Evolutionary conservation across 2,888 invertebrate species (phyloP).

Genomic region (Thumatha senex): DNA sequence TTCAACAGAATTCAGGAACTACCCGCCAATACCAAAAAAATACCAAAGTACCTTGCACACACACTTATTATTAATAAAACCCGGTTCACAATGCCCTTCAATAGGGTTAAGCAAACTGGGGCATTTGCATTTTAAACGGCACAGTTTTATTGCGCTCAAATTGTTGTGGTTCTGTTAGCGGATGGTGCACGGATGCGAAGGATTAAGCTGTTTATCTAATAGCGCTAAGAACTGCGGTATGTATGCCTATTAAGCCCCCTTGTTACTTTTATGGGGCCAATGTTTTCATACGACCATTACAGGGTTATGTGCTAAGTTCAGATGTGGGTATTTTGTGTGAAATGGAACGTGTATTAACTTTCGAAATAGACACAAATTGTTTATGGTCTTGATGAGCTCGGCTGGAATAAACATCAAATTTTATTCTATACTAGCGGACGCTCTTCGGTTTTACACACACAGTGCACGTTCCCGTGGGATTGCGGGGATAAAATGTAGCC

Average conservation of each 20-base stretch:
- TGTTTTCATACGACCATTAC: constrained; percentile 11
- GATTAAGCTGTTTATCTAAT: constrained; percentile 40
- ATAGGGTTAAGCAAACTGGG: constrained; percentile 27
- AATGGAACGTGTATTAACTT: background rate
- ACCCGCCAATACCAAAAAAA: too few species aligned
- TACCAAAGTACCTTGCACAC: background rate
- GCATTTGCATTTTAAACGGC: constrained; percentile 53
- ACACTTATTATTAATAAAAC: background rate
- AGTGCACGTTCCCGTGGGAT: too few species aligned
- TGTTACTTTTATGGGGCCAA: constrained; percentile 27
- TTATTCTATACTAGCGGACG: too few species aligned
- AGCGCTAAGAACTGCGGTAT: constrained; percentile 22
- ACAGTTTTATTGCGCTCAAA: constrained; percentile 40
- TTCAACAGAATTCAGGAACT: too few species aligned
- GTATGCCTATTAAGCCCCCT: constrained; percentile 21
- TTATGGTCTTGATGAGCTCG: too few species aligned
- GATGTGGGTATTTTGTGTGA: constrained; percentile 3
- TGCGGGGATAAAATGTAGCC: too few species aligned
- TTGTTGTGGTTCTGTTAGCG: constrained; percentile 38
- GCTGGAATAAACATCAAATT: too few species aligned
- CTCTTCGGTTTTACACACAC: too few species aligned
- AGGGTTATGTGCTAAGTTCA: constrained; percentile 14
- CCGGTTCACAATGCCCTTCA: constrained; percentile 7
- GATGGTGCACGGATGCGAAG: constrained; percentile 27
- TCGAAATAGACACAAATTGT: background rate